These are phyloP conservation scores for Leptinotarsa undecemlineata DNA, from an alignment of 1,140 invertebrate species.

Conservation along the genomic window DNA sequence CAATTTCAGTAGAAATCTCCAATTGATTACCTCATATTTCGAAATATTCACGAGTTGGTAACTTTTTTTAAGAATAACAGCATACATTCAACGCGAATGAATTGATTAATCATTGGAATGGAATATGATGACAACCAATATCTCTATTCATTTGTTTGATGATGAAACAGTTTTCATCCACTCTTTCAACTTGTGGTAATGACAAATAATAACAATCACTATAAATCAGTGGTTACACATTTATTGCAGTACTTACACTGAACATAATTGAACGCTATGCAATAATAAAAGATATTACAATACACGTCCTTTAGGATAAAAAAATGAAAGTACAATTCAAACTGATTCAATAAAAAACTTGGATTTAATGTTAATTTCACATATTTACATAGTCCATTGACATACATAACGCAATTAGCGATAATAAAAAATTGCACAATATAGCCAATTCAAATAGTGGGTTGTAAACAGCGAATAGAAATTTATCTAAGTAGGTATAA, in stretches of 20 bases:
- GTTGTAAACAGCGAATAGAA: neutral
- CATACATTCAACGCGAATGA: too few relatives aligned
- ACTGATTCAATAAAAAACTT: conserved; percentile 4
- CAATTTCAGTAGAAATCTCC: too few relatives aligned
- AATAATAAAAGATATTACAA: neutral
- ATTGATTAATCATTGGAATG: too few relatives aligned
- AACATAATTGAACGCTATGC: neutral
- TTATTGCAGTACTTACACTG: conserved; percentile 1
- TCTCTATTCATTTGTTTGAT: too few relatives aligned
- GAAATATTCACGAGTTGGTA: too few relatives aligned
- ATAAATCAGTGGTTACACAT: neutral
- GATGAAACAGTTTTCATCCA: too few relatives aligned
- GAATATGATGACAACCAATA: too few relatives aligned
- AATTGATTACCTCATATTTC: too few relatives aligned
- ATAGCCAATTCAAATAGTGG: neutral
- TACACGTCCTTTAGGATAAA: neutral
- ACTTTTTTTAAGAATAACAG: too few relatives aligned
- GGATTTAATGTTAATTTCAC: neutral
- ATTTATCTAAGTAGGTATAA: neutral
- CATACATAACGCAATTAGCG: neutral
- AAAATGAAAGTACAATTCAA: conserved; percentile 16
- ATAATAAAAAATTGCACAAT: neutral
- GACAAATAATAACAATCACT: neutral
- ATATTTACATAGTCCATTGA: neutral
- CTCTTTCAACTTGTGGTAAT: too few relatives aligned